Evolutionary conservation across 2,113 vertebrate genomes (phyloP), one percentile per base, ranked within the genome.

Genomic region (Paradoxurus hermaphroditus): DNA sequence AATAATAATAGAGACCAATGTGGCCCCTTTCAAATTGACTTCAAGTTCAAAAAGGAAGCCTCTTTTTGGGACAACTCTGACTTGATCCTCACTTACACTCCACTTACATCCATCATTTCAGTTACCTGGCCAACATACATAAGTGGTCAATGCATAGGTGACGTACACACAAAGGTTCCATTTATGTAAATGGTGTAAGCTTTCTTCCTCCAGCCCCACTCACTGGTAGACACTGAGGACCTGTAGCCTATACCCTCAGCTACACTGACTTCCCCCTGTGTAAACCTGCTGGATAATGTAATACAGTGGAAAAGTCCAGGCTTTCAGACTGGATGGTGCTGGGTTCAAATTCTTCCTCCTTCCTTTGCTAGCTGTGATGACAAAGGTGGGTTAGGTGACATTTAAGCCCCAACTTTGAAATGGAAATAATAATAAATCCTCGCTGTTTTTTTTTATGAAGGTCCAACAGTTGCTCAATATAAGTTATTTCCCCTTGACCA

Each of bases 41-140:
- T 56, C 18, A 8, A 87, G 16, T 86, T 86, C 18, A 89, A 65
- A 39, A 31, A 86, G 51, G 75, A 94, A 94, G 56, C 4, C 31
- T 34, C 12, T 12, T 59, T 46, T 49, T 6, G 44, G 41, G 18
- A 2, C 23, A 95, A 29, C 41, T 4, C 56, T 39, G 25, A 46
- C 34, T 90, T 41, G 10, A 70, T 46, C 9, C 7, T 25, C 56
- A 70, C 23, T 81, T 68, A 29, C 4, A 68, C 3, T 3, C 21
- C 44, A 29, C n/a, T 79, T 25, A 36, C 14, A 41, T 63, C 16
- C 19, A 31, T 41, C 53, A 72, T 53, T 67, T 87, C 39, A 29
- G 4, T 86, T 62, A n/a, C 13, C 27, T 81, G 46, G 68, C 29
- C 62, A 87, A 10, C 46, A 62, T 0, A 25, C 31, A 3, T 10